Evolutionary conservation across 2,113 vertebrate genomes (phyloP), one percentile per base, ranked within the genome.

Genomic region (Tinamus guttatus): DNA sequence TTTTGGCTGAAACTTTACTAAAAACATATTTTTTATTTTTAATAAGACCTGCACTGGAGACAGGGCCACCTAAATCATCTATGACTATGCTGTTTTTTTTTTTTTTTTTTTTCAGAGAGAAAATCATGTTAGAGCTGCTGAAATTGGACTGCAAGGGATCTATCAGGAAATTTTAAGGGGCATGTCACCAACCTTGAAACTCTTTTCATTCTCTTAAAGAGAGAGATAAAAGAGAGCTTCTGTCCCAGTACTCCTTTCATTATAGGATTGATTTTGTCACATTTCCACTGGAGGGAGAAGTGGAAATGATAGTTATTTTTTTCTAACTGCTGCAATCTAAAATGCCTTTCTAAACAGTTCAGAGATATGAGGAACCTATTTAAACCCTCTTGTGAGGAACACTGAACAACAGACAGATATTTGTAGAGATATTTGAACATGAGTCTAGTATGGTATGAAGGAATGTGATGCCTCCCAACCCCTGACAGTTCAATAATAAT

Each of bases 201-300:
- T 1, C 27, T 74, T 85, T 52, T 83, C 6, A 38, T 60, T 78
- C 38, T 83, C 14, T 59, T 82, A 73, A 76, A 62, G 0, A 1
- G 16, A 54, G 20, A 73, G 11, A 49, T 7, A 21, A 60, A 80
- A 81, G 64, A 45, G 5, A 30, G 10, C 2, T 19, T 71, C 10
- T 36, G 27, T n/a, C 34, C 63, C 21, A 3, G 5, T 59, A 12
- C 52, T 89, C 78, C 0, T 0, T 21, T 73, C 27, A 69, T 76
- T 38, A n/a, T 69, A 20, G 47, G 28, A 27, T 2, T 65, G 34
- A 16, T 47, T 30, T 11, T 77, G 58, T 34, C 32, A 76, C 0
- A 0, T 43, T 90, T 47, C 38, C 20, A 11, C 4, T n/a, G 30
- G 11, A 85, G 34, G 30, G 18, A 32, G 43, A 90, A 85, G 19